Conservation (phyloP, 2,797 vertebrate genomes). For the Microtus obscurus region DNA sequence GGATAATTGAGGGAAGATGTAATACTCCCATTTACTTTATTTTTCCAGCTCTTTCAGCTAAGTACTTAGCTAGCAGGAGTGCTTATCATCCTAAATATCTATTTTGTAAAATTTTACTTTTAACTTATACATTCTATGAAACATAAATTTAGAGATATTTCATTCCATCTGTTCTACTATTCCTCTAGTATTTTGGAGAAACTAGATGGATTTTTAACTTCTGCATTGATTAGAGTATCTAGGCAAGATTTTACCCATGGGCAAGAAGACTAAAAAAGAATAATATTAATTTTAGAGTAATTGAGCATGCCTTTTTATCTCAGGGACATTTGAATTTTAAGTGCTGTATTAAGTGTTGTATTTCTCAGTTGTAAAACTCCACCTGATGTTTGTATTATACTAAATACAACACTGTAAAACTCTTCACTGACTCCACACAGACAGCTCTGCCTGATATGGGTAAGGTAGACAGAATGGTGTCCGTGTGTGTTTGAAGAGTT, state of each 20-base stretch:
- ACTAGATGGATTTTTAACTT: slow-evolving; percentile 21
- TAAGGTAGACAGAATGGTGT: not conserved
- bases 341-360: not conserved
- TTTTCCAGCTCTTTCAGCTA: not conserved
- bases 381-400: not conserved
- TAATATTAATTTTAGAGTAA: slow-evolving; percentile 27
- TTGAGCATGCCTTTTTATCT: not conserved
- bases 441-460: not conserved
- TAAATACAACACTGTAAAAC: not conserved
- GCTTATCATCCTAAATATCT: not conserved
- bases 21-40: not conserved
- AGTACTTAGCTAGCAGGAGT: not conserved
- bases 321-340: slow-evolving; percentile 4
- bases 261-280: not conserved
- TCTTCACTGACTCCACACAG: not conserved
- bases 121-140: not conserved
- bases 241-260: not conserved
- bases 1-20: not conserved
- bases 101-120: not conserved
- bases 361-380: not conserved
- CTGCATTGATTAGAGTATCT: not conserved
- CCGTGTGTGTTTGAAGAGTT: rapidly evolving
- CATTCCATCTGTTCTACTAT: not conserved
- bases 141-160: not conserved
- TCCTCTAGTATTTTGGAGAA: not conserved